Base-by-base conservation (phyloP, 2,113 vertebrate species). In the Cryptotis parvus region DNA sequence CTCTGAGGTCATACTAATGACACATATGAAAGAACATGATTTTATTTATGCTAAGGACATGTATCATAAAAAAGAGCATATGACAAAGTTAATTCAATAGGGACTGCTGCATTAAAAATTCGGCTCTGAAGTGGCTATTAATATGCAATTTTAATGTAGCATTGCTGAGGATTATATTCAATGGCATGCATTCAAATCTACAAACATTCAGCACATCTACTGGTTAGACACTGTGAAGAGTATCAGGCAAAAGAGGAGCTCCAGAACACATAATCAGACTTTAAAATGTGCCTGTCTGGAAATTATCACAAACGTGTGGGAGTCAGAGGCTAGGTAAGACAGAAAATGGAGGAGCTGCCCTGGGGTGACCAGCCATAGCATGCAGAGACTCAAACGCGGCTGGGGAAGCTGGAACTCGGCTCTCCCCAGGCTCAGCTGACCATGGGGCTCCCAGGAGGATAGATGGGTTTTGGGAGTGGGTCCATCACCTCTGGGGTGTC, bases 171-270 rank as follows among this genome's bases (percentile, higher is more conserved):
- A 41, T 33, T 63, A 14, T 65, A 55, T 49, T 76, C 55, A 87
- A 91, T 93, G 87, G 55, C 82, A 90, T 92, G 72, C 24, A 74
- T 84, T 65, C 58, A 84, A 86, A 84, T 69, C 18, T 45, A 75
- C 22, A 75, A 72, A 82, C 88, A 82, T 37, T 55, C 90, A 79
- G 29, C 7, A 39, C 72, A 88, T 0, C 4, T 91, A 81, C 24
- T 26, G 84, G 43, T 4, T 66, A 75, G 6, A 26, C 7, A 90
- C 33, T 52, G 3, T 41, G 43, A 49, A 9, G 58, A 93, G 33
- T 65, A 18, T 31, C 90, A 68, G 74, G 15, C 41, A 89, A 92
- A 77, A 58, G 55, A 58, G 22, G 55, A 58, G 55, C 20, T 58
- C 55, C 55, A 49, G 45, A 49, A 9, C 14, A 49, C 45, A 49